phyloP scores from a whole-genome alignment of 2,113 vertebrate genomes.

The Balaenoptera acutorostrata region DNA sequence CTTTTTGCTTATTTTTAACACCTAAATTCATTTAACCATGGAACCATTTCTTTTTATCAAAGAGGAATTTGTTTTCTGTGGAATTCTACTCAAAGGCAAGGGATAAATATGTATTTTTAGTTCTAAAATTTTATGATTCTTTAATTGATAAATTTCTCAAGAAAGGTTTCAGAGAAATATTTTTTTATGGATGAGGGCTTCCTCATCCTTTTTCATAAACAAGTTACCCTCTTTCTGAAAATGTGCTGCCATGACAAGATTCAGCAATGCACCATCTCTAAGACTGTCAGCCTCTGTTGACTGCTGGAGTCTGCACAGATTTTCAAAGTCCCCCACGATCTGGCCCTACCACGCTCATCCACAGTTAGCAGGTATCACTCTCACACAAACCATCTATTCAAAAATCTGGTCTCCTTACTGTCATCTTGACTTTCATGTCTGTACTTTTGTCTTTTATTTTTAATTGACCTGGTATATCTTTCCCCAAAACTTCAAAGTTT shows the following conservation, averaged over 20 bases:
- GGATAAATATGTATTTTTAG: neutral
- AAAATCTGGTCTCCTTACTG: neutral
- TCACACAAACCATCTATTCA: neutral
- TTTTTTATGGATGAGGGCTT: neutral
- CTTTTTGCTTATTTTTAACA: neutral
- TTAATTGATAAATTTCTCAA: neutral
- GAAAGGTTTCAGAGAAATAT: neutral
- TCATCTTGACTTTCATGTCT: neutral
- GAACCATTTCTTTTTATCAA: neutral
- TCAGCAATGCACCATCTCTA: neutral
- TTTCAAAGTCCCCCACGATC: neutral
- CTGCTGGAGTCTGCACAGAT: neutral
- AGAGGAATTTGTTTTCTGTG: neutral
- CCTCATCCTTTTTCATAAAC: neutral
- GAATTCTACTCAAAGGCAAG: neutral
- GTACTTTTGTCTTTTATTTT: neutral
- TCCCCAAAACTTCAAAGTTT: neutral
- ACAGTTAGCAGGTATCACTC: neutral
- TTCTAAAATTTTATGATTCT: neutral
- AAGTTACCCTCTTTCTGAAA: neutral
- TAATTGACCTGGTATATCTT: neutral
- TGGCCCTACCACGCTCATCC: neutral
- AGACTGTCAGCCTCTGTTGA: neutral
- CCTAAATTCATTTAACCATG: neutral
- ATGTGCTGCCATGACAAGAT: neutral